Base-by-base conservation (phyloP, 2,113 vertebrate species). In the Prunella fulvescens region DNA sequence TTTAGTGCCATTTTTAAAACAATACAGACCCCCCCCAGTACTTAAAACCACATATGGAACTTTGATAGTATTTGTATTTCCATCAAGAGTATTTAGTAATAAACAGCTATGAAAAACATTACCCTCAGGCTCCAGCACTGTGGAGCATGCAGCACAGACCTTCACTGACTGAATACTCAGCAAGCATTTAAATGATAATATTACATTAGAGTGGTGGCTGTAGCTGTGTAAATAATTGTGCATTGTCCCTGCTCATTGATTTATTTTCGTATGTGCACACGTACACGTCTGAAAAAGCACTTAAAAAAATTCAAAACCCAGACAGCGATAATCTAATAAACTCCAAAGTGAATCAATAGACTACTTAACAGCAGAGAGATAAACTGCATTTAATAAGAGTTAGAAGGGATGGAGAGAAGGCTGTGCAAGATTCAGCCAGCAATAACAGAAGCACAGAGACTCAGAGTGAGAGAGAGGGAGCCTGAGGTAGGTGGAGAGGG, bases 251-350 rank as follows among this genome's bases (percentile, higher is more conserved):
- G 47, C 45, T 76, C 88, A 95, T 95, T 91, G 92, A 97, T 97
- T 96, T 90, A 82, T 97, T 95, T 90, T 84, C 87, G 51, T 81
- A 96, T 4, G 74, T 80, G 93, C 76, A 54, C 90, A 81, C 33
- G 39, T 13, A 87, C 28, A 28, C 11, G 8, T 64, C 88, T 90
- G 81, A 92, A 94, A 96, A 95, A 92, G 4, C 12, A 31, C 93
- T 95, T 95, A 42, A 90, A 94, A 94, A 88, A 93, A 81, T 77
- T 79, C 90, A 76, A 93, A 93, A 76, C 53, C 88, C 88, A 97
- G 95, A 96, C 93, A 86, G 93, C 4, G 9, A 94, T 96, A 95
- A 97, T 95, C 90, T 96, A 97, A 97, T 97, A 94, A 96, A 95
- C 90, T 87, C 86, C 81, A 82, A 95, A 96, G 78, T 89, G 93